Conservation (phyloP, 23 tunicate genomes). For the Ciona savignyi region DNA sequence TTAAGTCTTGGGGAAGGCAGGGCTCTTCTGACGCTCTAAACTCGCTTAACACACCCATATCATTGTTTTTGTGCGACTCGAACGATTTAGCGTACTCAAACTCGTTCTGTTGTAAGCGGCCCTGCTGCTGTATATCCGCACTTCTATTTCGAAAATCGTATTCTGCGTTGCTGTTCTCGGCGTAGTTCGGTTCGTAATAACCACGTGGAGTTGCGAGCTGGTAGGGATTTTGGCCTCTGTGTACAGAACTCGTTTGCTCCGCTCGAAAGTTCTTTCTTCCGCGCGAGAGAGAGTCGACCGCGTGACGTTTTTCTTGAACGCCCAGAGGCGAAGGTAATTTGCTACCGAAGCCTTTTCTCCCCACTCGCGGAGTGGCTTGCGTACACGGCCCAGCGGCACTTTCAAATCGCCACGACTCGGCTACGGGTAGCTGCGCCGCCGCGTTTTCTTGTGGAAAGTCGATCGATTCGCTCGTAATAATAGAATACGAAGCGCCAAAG, state of each 20-base stretch:
- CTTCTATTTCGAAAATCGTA: not conserved
- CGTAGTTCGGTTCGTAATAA: not conserved
- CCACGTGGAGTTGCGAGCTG: not conserved
- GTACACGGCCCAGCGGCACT: slow-evolving; percentile 1
- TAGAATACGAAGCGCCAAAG: not conserved
- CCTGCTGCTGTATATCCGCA: not conserved
- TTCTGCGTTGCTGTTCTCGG: not conserved
- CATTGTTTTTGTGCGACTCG: not conserved
- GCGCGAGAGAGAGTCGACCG: not conserved
- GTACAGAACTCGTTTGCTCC: not conserved
- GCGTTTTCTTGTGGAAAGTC: not conserved
- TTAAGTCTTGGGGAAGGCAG: not conserved
- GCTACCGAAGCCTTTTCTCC: not conserved
- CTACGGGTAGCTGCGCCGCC: not conserved
- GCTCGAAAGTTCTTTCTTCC: not conserved
- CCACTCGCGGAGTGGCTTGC: not conserved
- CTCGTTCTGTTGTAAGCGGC: not conserved
- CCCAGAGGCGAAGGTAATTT: slow-evolving; percentile 1
- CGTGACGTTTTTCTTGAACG: not conserved
- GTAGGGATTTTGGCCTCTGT: not conserved
- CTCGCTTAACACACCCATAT: not conserved
- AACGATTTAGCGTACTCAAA: not conserved
- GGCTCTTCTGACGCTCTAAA: not conserved
- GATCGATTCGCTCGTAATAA: not conserved
- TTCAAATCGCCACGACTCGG: not conserved